These are phyloP conservation scores for Dromas ardeola DNA, from an alignment of 2,113 vertebrate species.

Conservation along the genomic window DNA sequence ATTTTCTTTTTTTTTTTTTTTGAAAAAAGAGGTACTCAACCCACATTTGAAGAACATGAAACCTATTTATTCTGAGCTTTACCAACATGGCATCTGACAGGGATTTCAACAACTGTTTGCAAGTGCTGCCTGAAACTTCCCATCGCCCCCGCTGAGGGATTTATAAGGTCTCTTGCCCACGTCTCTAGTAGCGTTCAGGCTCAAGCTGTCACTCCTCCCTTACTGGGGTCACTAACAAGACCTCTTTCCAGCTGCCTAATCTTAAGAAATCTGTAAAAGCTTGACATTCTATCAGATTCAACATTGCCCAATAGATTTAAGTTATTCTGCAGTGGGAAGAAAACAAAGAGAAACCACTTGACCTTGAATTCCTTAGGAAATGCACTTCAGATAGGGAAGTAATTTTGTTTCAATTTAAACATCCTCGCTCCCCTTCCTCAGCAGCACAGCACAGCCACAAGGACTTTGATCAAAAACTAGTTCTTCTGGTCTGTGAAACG, in stretches of 20 bases:
- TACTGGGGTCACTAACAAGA: background rate
- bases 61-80: background rate
- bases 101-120: background rate
- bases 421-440: background rate
- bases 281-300: background rate
- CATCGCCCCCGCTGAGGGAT: background rate
- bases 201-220: background rate
- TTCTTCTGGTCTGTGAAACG: background rate
- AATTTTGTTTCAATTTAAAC: background rate
- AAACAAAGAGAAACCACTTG: background rate
- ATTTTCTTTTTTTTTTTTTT: background rate
- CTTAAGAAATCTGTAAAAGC: background rate
- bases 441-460: background rate
- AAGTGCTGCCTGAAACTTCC: background rate
- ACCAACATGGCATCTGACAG: accelerated
- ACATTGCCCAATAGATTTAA: background rate
- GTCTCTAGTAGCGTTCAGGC: background rate
- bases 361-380: background rate
- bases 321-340: background rate
- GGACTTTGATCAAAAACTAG: background rate
- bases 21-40: background rate
- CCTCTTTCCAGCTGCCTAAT: background rate
- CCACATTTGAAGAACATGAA: background rate
- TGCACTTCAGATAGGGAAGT: background rate
- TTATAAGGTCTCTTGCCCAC: background rate